Evolutionary conservation across 1,140 invertebrate species (phyloP), one percentile per base, ranked within the genome.

Genomic region (Aporrectodea caliginosa): DNA sequence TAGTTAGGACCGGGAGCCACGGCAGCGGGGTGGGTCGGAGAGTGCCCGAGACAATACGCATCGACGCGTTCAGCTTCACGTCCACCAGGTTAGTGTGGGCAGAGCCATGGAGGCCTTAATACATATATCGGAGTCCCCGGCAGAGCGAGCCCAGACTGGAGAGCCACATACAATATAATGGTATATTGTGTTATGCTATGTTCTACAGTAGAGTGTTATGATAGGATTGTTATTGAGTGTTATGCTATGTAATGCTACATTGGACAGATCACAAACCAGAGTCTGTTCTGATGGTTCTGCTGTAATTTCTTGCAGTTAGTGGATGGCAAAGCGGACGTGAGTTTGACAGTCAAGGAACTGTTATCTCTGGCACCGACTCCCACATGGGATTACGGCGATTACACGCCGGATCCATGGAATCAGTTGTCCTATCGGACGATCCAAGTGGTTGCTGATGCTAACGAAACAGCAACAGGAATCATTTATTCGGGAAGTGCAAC

Each of bases 391-490:
- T 58, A 58, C 22, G 43, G 6, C 6, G 43, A 22, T 6, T 58
- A 58, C 22, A 58, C 43, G 22, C 43, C 43, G 43, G 43, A 58
- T 58, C 43, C 43, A 58, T 58, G 43, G 43, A 12, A 6, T 12
- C 22, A 12, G 22, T 58, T 58, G 43, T 6, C 43, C 6, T 58
- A 58, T 58, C 12, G 35, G 1, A 76, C 16, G 6, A 6, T 76
- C 6, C 43, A 35, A 6, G 75, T 76, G 1, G 33, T 35, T 2
- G 31, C 75, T 1, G 43, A 76, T 68, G 35, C 43, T 30, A 76
- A 32, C n/a, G 75, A 76, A 43, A 35, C 1, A 22, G 35, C 0
- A 43, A 76, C 75, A n/a, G 75, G 75, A 22, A 69, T 68, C 1
- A 69, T 70, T 27, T 22, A 30, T 1, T 58, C 35, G 16, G 73